Evolutionary conservation across 2,113 vertebrate genomes (phyloP).

Genomic region (Platysternon megacephalum): DNA sequence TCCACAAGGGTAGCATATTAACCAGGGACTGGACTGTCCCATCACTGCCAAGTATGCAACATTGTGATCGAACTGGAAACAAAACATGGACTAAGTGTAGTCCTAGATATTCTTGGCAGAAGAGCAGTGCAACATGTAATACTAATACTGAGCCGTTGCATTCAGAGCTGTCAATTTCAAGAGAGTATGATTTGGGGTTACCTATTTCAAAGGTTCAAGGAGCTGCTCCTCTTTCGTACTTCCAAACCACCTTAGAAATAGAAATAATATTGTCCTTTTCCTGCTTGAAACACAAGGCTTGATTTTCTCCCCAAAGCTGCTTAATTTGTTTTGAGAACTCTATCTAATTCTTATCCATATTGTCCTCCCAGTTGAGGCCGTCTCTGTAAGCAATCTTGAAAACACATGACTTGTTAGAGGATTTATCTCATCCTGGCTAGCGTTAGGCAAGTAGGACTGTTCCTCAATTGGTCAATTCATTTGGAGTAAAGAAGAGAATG

Average conservation of each 20-base stretch:
- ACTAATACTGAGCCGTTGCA: not conserved
- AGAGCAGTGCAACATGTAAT: not conserved
- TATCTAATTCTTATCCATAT: not conserved
- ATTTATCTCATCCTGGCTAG: not conserved
- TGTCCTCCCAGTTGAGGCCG: constrained; percentile 21
- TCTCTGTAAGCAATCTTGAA: not conserved
- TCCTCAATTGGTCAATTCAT: not conserved
- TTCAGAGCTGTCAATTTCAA: not conserved
- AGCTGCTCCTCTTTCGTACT: not conserved
- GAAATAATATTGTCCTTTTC: not conserved
- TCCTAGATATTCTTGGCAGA: not conserved
- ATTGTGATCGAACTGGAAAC: constrained; percentile 6
- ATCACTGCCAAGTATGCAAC: not conserved
- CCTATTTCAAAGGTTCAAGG: not conserved
- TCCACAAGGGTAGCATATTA: not conserved
- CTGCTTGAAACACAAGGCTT: not conserved
- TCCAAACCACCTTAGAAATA: not conserved
- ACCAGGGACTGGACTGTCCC: not conserved
- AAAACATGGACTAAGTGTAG: not conserved
- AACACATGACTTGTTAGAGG: not conserved
- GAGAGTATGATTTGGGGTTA: not conserved
- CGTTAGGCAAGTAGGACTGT: not conserved
- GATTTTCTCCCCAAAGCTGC: constrained; percentile 3
- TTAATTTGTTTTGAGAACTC: not conserved
- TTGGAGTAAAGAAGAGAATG: constrained; percentile 1